Evolutionary conservation across 2,113 vertebrate species (phyloP), one percentile per base, ranked within the genome.

Genomic region (Cyrtonyx montezumae): DNA sequence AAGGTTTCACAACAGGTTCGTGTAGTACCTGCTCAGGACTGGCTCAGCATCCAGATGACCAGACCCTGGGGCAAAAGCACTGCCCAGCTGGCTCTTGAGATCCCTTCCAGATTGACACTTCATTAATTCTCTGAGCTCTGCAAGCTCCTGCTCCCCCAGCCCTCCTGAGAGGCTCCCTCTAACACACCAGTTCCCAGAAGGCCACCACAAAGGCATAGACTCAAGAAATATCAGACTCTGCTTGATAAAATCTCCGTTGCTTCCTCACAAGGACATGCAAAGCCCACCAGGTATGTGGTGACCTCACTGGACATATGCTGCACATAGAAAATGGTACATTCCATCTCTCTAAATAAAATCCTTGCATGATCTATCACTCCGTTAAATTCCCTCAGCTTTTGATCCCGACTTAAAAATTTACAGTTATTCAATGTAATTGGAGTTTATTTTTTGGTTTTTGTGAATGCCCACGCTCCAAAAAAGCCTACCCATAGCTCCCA

Each of bases 201-300:
- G 42, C 19, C n/a, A 5, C 17, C 42, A 2, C 9, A 40, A 65
- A 4, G 26, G 48, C 4, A 74, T 6, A 32, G 30, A 53, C 62
- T 1, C 3, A 0, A 2, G 17, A 62, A 59, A 34, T 51, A 25
- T 45, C 20, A 34, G 13, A 25, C 17, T n/a, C 59, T 5, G n/a
- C 51, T 43, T 20, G 40, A 16, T 22, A 62, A 76, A 66, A 80
- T 12, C 34, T 66, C 36, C 18, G n/a, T 3, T 42, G 6, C n/a
- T 51, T 55, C 49, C 46, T 59, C 63, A 84, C 34, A 30, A 23
- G 45, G 55, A 14, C 12, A 16, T 21, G 43, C 3, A 48, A 71
- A 78, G 28, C 43, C 84, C 65, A 78, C 7, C 25, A 45, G 45
- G 28, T 17, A 23, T 16, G 20, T 40, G 8, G 28, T 25, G 42